Evolutionary conservation across 2,113 vertebrate genomes (phyloP), one percentile per base, ranked within the genome.

Genomic region (Dolichallabes microphthalmus): DNA sequence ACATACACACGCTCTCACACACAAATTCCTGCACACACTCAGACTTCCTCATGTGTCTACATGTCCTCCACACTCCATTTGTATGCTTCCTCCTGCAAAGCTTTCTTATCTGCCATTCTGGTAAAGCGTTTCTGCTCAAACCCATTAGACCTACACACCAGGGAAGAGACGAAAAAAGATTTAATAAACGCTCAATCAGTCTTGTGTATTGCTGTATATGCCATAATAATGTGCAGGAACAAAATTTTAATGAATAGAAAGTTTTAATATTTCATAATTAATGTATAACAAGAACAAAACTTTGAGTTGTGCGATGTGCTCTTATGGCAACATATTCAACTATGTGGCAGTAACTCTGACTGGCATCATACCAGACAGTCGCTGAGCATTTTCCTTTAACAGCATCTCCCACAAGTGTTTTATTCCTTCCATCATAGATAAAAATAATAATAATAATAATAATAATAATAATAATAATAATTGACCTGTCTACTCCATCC

Each of bases 41-140:
- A 45, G 27, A 13, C 1, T 9, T 81, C 61, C 63, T 7, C 2
- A 30, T n/a, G 4, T 5, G 20, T 10, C 60, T 87, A 99, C 98
- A 99, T 99, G 90, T 99, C 98, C 91, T 99, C 98, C 4, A 99
- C 97, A 0, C 98, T 99, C 98, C 98, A 99, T 88, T 99, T 98
- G 91, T 99, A 99, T 0, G 98, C 98, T 0, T 95, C 92, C 83
- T 98, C 96, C 90, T 99, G 96, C 3, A 95, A 90, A 0, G 98
- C 97, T 90, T 96, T 98, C 93, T 95, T 97, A 90, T 97, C 96
- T 35, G 97, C 93, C 0, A 97, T 93, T 80, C 98, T 91, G 50
- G 90, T 93, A 84, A 97, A 99, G 88, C 95, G 95, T 91, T 97
- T 96, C 93, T 98, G 93, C 89, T 99, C 98, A 86, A 98, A 99